Percentiles rank a stretch among this genome's conserved stretches.
Evolutionary conservation across 2,888 invertebrate species (phyloP).

Genomic region (Hymenopus coronatus): DNA sequence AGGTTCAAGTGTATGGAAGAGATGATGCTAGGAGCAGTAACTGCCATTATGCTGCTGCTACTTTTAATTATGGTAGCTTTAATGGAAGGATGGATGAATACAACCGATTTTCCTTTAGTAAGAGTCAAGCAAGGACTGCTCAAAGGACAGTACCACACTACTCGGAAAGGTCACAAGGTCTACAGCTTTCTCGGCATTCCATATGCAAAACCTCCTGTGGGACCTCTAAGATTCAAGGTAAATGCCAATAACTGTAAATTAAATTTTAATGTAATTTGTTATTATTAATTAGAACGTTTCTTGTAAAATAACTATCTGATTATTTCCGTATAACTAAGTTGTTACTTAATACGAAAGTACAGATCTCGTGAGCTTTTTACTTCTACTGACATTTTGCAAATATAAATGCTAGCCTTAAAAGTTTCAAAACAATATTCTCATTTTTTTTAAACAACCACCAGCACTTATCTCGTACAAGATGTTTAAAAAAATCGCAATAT

Average conservation of each 20-base stretch:
- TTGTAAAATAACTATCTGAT: not conserved
- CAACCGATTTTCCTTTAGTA: not conserved
- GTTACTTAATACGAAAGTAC: no score
- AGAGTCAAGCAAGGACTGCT: not conserved
- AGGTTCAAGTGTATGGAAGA: not conserved
- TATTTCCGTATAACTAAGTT: not conserved
- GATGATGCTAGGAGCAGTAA: not conserved
- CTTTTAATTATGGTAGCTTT: not conserved
- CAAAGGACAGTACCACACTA: not conserved
- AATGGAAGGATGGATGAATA: not conserved
- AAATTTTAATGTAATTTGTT: no score
- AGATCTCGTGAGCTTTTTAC: no score
- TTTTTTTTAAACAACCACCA: no score
- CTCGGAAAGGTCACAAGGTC: not conserved
- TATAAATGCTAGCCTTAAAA: not conserved
- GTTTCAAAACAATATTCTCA: no score
- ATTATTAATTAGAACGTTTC: no score
- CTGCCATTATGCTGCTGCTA: not conserved
- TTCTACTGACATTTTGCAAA: not conserved
- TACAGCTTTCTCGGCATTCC: not conserved
- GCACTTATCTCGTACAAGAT: no score
- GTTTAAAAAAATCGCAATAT: no score
- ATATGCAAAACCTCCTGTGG: not conserved
- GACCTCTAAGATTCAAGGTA: not conserved
- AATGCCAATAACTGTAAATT: not conserved